Percentiles rank a stretch among this genome's conserved stretches.
Conservation (phyloP, 2,797 vertebrate species). For the Typhlichthys subterraneus region DNA sequence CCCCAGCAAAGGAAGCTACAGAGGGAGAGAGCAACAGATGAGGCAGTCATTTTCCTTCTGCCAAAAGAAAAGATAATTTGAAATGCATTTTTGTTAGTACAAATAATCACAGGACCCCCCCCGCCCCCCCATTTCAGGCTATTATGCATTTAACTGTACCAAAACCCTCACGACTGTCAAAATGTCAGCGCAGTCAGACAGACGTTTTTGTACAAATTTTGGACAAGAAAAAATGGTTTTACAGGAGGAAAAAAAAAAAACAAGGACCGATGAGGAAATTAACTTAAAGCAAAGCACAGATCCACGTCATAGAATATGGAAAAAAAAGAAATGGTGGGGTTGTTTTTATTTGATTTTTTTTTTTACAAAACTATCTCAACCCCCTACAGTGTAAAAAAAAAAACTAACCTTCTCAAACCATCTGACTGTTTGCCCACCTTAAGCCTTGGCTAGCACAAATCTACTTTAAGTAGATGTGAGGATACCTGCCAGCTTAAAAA, state of each 20-base stretch:
- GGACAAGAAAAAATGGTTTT: slow-evolving; percentile 28
- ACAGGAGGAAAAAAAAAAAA: slow-evolving; percentile 40
- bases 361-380: slow-evolving; percentile 15
- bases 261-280: slow-evolving; percentile 27
- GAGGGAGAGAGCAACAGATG: slow-evolving; percentile 65
- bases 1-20: slow-evolving; percentile 70
- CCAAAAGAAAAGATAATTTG: slow-evolving; percentile 39
- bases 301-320: slow-evolving; percentile 58
- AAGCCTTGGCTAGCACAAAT: not conserved
- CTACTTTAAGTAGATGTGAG: not conserved
- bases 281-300: slow-evolving; percentile 58
- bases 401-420: not conserved
- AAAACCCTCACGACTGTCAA: slow-evolving; percentile 48
- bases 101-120: too few species aligned
- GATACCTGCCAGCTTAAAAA: not conserved
- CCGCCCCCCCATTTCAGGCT: slow-evolving; percentile 46
- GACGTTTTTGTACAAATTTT: slow-evolving; percentile 39
- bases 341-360: slow-evolving; percentile 18
- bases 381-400: slow-evolving; percentile 38
- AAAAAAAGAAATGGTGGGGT: slow-evolving; percentile 35
- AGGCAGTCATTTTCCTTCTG: slow-evolving; percentile 63
- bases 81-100: too few species aligned
- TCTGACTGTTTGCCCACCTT: not conserved
- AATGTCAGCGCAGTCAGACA: slow-evolving; percentile 58
- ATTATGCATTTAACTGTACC: slow-evolving; percentile 73